These are phyloP conservation scores for Meliscaeva auricollis DNA, from an alignment of 2,888 invertebrate species.

Conservation along the genomic window DNA sequence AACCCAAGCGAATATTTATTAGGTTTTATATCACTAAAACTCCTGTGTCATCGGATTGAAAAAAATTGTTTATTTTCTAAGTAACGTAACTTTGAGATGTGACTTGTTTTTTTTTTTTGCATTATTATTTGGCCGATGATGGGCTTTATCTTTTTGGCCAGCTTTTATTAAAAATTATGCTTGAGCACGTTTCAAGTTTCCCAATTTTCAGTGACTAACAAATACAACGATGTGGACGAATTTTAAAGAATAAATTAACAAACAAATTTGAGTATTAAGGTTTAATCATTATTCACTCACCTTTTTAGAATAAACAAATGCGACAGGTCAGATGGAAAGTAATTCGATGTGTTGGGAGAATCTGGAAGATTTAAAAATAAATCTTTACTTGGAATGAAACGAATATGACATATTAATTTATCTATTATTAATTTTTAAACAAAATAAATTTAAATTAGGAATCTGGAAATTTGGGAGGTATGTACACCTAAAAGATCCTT, in stretches of 20 bases:
- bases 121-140: neutral
- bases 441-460: too few species aligned
- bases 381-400: neutral
- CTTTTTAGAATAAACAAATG: neutral
- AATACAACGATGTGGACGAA: too few species aligned
- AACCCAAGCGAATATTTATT: neutral
- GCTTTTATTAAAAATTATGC: neutral
- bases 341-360: constrained; percentile 27
- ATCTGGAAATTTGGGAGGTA: too few species aligned
- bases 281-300: constrained; percentile 1
- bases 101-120: neutral
- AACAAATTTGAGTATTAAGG: constrained; percentile 13
- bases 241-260: constrained; percentile 1
- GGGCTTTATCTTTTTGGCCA: neutral
- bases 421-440: too few species aligned
- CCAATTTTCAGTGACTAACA: too few species aligned
- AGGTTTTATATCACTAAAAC: too few species aligned
- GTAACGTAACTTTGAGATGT: neutral
- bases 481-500: too few species aligned
- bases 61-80: neutral
- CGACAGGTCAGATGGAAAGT: constrained; percentile 9
- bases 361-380: constrained; percentile 26
- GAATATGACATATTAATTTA: neutral
- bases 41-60: neutral
- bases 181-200: neutral